Percentiles rank a stretch among this genome's conserved stretches.
Evolutionary conservation across 2,888 invertebrate genomes (phyloP).

Genomic region (Clanis bilineata): DNA sequence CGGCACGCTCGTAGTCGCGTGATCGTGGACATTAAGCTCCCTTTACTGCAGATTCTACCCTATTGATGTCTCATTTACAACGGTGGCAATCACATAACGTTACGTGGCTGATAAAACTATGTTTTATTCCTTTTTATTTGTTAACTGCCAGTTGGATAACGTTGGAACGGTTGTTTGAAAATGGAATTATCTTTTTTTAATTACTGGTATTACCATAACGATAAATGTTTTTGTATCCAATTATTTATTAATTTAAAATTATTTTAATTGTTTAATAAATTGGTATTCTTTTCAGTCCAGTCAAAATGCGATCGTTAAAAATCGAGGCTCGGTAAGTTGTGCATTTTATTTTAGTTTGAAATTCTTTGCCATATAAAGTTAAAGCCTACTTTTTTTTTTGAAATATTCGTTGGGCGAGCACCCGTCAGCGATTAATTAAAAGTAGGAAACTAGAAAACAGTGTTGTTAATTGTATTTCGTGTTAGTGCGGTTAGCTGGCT

Average conservation of each 20-base stretch:
- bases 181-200: not conserved
- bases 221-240: too few species aligned
- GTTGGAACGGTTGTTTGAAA: not conserved
- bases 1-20: constrained; percentile 29
- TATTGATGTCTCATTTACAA: constrained; percentile 37
- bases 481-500: not conserved
- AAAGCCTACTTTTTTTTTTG: not conserved
- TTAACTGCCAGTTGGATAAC: constrained; percentile 5
- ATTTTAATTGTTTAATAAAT: too few species aligned
- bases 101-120: constrained; percentile 7
- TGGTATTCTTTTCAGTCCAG: too few species aligned
- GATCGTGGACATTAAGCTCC: constrained; percentile 30
- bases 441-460: not conserved
- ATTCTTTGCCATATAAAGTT: too few species aligned
- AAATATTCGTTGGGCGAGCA: not conserved
- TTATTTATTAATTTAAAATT: too few species aligned
- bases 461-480: constrained; percentile 10
- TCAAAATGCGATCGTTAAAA: too few species aligned
- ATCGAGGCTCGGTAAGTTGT: too few species aligned
- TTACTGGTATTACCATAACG: not conserved
- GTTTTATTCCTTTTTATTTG: constrained; percentile 12
- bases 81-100: constrained; percentile 19
- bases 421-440: not conserved
- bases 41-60: constrained; percentile 27
- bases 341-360: too few species aligned